Conservation (phyloP, 2,113 vertebrate species). For the Seriola dumerili region DNA sequence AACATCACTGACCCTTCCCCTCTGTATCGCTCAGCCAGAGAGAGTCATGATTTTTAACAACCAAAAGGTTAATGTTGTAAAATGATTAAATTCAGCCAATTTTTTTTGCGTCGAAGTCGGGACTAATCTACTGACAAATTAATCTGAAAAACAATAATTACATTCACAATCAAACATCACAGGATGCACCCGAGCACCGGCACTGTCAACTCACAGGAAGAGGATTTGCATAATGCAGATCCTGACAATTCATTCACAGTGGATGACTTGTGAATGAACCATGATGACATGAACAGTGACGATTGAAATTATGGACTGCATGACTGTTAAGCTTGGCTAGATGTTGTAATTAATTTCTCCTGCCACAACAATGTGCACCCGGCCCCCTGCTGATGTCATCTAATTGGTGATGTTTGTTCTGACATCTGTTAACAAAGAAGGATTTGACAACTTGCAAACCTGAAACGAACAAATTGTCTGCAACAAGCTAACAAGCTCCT, state of each 20-base stretch:
- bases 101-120: conserved; percentile 56
- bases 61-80: conserved; percentile 63
- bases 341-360: conserved; percentile 65
- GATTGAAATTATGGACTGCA: conserved; percentile 64
- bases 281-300: conserved; percentile 42
- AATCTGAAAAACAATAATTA: conserved; percentile 65
- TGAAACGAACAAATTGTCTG: conserved; percentile 48
- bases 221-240: conserved; percentile 62
- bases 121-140: conserved; percentile 69
- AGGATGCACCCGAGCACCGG: conserved; percentile 35
- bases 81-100: conserved; percentile 54
- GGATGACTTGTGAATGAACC: conserved; percentile 63
- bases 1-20: conserved; percentile 17
- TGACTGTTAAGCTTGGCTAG: conserved; percentile 62
- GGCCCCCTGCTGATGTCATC: conserved; percentile 50
- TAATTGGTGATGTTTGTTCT: conserved; percentile 59
- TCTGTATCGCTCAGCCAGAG: conserved; percentile 2
- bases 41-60: conserved; percentile 42
- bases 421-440: conserved; percentile 54
- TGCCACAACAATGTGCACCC: conserved; percentile 50
- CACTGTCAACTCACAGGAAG: conserved; percentile 59
- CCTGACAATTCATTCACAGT: conserved; percentile 60
- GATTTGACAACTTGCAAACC: conserved; percentile 60
- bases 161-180: conserved; percentile 54
- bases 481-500: conserved; percentile 36